Evolutionary conservation across 2,797 vertebrate genomes (phyloP).

Genomic region (Acrossocheilus fasciatus): DNA sequence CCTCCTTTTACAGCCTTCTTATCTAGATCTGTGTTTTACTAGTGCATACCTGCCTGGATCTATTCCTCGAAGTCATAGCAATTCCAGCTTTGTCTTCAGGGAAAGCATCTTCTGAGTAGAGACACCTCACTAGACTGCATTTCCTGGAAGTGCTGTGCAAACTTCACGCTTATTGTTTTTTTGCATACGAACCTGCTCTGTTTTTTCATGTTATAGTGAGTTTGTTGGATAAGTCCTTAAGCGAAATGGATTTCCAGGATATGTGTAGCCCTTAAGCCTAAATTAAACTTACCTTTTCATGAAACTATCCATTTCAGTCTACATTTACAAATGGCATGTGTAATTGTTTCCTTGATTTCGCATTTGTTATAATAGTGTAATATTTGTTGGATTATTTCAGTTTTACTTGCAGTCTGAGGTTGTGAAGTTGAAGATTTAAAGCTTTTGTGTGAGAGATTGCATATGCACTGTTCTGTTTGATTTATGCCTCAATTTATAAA

Average conservation of each 20-base stretch:
- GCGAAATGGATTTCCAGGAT: background rate
- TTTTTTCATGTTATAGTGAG: background rate
- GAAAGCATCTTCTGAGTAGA: background rate
- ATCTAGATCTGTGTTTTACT: slow-evolving; percentile 7
- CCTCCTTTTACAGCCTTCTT: background rate
- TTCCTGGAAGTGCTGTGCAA: slow-evolving; percentile 12
- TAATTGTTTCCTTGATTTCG: background rate
- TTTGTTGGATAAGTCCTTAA: background rate
- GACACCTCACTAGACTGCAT: background rate
- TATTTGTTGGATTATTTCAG: background rate
- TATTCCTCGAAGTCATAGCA: slow-evolving; percentile 5
- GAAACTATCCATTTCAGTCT: background rate
- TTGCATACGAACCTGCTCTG: background rate
- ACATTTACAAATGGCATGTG: background rate
- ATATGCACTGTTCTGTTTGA: background rate
- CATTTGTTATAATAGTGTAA: background rate
- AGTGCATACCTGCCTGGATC: slow-evolving; percentile 18
- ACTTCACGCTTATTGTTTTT: background rate
- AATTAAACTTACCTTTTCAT: background rate
- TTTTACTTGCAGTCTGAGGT: background rate
- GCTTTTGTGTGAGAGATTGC: background rate
- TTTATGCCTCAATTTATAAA: background rate
- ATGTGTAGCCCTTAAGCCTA: background rate
- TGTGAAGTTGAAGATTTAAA: too few species aligned
- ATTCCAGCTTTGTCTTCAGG: slow-evolving; percentile 25